These are phyloP conservation scores for Drosophila diplacantha DNA, from an alignment of 2,888 invertebrate genomes.

Conservation along the genomic window DNA sequence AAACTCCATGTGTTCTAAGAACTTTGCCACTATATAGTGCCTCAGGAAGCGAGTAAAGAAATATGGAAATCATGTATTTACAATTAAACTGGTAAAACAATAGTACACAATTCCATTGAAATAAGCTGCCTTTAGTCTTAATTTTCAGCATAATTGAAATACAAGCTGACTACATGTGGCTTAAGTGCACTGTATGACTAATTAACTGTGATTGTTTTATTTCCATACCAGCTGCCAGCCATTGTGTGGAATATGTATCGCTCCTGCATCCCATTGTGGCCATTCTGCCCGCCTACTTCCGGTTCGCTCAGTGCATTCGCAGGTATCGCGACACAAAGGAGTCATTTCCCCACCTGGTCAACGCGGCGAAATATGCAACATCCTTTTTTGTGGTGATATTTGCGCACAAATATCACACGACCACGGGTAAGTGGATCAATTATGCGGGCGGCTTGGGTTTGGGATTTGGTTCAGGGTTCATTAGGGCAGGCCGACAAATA, in stretches of 20 bases:
- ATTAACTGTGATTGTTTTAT: constrained; percentile 17
- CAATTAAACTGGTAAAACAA: neutral
- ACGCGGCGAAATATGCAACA: constrained; percentile 93
- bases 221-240: constrained; percentile 76
- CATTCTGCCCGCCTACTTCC: constrained; percentile 90
- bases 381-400: constrained; percentile 91
- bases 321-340: constrained; percentile 89
- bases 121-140: no score
- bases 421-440: constrained; percentile 69
- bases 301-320: constrained; percentile 90
- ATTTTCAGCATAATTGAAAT: neutral
- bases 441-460: neutral
- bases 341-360: constrained; percentile 88
- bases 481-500: constrained; percentile 17
- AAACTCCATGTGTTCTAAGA: neutral
- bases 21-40: neutral
- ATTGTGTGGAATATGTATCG: constrained; percentile 79
- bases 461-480: constrained; percentile 2
- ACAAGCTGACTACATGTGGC: neutral
- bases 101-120: neutral
- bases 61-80: no score
- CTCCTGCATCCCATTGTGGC: constrained; percentile 83
- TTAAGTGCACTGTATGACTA: neutral
- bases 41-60: no score
- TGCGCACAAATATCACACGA: constrained; percentile 78